Conservation (phyloP, 1,140 invertebrate genomes). For the Drosophila bipectinata region DNA sequence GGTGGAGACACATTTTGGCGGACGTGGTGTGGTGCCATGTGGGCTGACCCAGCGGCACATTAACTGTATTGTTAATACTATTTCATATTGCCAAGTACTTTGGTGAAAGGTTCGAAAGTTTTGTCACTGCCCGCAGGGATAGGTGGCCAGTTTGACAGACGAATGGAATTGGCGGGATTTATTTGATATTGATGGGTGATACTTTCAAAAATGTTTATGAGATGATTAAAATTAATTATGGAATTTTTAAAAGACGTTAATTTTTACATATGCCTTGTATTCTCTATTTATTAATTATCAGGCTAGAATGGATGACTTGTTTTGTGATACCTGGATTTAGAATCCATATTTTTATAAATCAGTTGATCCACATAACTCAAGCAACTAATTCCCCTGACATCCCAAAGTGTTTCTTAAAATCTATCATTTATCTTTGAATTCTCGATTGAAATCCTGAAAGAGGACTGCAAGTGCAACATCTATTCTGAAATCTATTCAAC, state of each 20-base stretch:
- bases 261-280: too few relatives aligned
- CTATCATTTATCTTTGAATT: neutral
- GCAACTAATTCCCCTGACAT: conserved; percentile 12
- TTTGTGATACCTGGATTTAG: too few relatives aligned
- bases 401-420: neutral
- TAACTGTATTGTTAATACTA: conserved; percentile 70
- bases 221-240: neutral
- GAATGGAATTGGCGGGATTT: conserved; percentile 12
- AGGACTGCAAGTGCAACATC: conserved; percentile 43
- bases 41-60: conserved; percentile 51
- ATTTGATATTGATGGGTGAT: conserved; percentile 17
- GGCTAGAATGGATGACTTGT: too few relatives aligned
- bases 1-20: conserved; percentile 20
- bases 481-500: conserved; percentile 57
- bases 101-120: conserved; percentile 57
- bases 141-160: neutral
- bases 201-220: conserved; percentile 1
- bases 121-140: conserved; percentile 35
- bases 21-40: conserved; percentile 32
- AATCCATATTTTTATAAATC: too few relatives aligned
- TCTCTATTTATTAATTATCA: too few relatives aligned
- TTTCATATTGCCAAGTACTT: conserved; percentile 47
- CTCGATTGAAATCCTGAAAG: neutral
- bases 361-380: neutral
- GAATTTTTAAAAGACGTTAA: neutral